Conservation (phyloP, 1,140 invertebrate genomes). For the Drosophila simulans region DNA sequence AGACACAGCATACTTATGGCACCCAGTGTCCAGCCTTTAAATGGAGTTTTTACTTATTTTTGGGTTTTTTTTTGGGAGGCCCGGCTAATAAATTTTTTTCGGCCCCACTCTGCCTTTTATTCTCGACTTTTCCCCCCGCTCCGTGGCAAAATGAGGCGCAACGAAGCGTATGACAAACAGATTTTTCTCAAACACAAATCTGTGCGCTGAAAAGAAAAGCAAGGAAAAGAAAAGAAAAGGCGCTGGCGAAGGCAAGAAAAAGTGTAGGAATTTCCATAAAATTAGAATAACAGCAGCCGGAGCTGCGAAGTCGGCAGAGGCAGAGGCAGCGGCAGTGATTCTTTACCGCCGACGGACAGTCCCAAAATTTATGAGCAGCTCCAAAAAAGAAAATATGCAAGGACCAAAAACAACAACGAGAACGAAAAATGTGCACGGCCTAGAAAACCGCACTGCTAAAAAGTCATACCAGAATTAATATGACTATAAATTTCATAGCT, state of each 20-base stretch:
- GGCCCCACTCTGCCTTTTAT: constrained; percentile 7
- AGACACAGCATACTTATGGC: constrained; percentile 39
- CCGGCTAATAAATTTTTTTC: constrained; percentile 64
- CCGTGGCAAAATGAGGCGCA: constrained; percentile 80
- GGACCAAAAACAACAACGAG: constrained; percentile 34
- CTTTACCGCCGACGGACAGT: constrained; percentile 70
- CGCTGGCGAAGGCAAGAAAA: constrained; percentile 60
- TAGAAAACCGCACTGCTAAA: constrained; percentile 5
- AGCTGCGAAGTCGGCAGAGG: constrained; percentile 19
- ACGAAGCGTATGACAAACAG: constrained; percentile 83
- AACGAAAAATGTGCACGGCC: constrained; percentile 33
- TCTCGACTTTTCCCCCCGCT: constrained; percentile 13
- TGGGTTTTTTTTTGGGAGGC: constrained; percentile 24
- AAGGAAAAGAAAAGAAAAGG: constrained; percentile 56
- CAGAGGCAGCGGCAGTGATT: constrained; percentile 64
- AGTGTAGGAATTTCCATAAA: constrained; percentile 83
- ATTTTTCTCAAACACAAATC: constrained; percentile 83
- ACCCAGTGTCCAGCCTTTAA: constrained; percentile 69
- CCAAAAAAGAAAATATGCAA: constrained; percentile 65
- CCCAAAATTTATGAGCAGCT: constrained; percentile 75
- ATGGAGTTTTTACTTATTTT: constrained; percentile 41
- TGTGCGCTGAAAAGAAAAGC: constrained; percentile 71
- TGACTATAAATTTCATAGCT: no score
- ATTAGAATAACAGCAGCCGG: constrained; percentile 79
- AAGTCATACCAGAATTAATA: no score